Evolutionary conservation across 92 coral and sea anemone species (phyloP).

Genomic region (Parazoanthus swiftii): DNA sequence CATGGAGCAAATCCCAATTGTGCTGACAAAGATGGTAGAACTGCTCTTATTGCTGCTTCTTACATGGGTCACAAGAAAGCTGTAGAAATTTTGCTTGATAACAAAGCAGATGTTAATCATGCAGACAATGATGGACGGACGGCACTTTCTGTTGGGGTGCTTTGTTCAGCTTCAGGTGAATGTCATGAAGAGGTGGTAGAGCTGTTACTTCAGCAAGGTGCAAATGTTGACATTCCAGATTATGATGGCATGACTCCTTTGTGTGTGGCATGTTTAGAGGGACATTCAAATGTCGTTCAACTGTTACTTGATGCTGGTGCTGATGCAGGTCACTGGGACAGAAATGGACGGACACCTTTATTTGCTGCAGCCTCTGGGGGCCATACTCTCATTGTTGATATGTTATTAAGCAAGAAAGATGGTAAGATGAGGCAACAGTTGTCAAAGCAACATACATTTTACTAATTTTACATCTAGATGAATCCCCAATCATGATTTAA

Average conservation of each 20-base stretch:
- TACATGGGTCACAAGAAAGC: constrained; percentile 92
- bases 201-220: constrained; percentile 70
- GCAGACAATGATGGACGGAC: constrained; percentile 97
- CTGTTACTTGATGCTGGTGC: constrained; percentile 78
- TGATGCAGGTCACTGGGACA: constrained; percentile 95
- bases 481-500: neutral
- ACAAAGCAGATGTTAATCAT: constrained; percentile 87
- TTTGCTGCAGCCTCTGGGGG: constrained; percentile 99
- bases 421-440: constrained; percentile 50
- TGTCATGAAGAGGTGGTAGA: constrained; percentile 80
- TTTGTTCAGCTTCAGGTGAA: constrained; percentile 79
- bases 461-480: neutral
- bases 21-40: constrained; percentile 91
- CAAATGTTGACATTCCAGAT: constrained; percentile 90
- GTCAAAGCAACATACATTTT: neutral
- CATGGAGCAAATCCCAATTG: constrained; percentile 93
- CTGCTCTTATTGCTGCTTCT: constrained; percentile 96
- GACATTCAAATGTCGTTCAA: constrained; percentile 79
- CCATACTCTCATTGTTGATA: constrained; percentile 76
- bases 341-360: constrained; percentile 95
- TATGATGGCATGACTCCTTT: constrained; percentile 94
- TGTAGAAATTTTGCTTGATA: constrained; percentile 82
- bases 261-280: constrained; percentile 92
- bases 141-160: constrained; percentile 90
- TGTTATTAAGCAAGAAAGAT: constrained; percentile 64